Evolutionary conservation across 2,888 invertebrate genomes (phyloP), one percentile per base, ranked within the genome.

Genomic region (Drosophila leonis): DNA sequence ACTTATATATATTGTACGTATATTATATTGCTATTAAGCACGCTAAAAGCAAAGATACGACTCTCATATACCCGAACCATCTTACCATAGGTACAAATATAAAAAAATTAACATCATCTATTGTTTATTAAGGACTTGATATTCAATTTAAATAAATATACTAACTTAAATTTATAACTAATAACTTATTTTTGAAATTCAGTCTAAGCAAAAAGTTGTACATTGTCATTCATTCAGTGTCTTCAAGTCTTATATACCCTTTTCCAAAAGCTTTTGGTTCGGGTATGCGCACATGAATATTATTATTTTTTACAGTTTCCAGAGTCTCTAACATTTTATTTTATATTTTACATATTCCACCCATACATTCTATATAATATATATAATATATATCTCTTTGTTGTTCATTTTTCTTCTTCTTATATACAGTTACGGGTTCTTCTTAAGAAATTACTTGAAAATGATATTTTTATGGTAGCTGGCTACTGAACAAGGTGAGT

Each of bases 401-500:
- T 44, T 48, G n/a, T 12, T 48, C 5, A 31, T 1, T 54, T 35
- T 10, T 20, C 7, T 42, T 73, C 13, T 37, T 29, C 20, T 60
- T 60, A 4, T 41, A 71, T 66, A 18, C 54, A 57, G 41, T 59
- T 29, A 35, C 56, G 20, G 42, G 41, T 51, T 63, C 37, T 44
- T 42, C 41, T 33, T 29, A 5, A 8, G 55, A 49, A 49, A 60
- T 8, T 29, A 18, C n/a, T 6, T 39, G 15, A 42, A 42, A 35
- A 70, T 24, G 61, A 42, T 49, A 31, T 71, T 35, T 37, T 57
- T 24, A 24, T 35, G 31, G 4, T 51, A 49, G 27, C 42, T 18
- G 42, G 27, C n/a, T 46, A 51, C 27, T 35, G 29, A 42, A 57
- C 33, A 48, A 75, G 71, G 77, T 77, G 20, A 75, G 80, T 71